A percentile compares a stretch with the other conserved stretches of the same genome.
phyloP scores from a whole-genome alignment of 1,140 invertebrate species.

The Lordiphosa mommai region DNA sequence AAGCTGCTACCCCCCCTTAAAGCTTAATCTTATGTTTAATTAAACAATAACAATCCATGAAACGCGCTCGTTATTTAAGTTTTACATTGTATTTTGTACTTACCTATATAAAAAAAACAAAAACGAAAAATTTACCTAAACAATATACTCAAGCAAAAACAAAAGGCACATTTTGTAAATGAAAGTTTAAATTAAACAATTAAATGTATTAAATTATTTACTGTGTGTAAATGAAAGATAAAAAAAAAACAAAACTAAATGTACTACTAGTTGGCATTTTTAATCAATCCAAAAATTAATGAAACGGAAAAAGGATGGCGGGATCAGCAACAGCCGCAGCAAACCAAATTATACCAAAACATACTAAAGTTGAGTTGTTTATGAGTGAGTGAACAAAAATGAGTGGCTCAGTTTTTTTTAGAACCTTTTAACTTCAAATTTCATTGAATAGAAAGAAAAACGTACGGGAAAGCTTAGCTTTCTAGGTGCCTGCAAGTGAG shows the following conservation, averaged over 20 bases:
- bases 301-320: slow-evolving; percentile 17
- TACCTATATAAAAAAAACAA: slow-evolving; percentile 39
- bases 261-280: slow-evolving; percentile 25
- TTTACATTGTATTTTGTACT: slow-evolving; percentile 70
- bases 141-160: slow-evolving; percentile 41
- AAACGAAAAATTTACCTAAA: slow-evolving; percentile 21
- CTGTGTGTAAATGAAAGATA: slow-evolving; percentile 44
- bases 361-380: background rate
- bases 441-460: too few relatives aligned
- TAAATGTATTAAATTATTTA: slow-evolving; percentile 64
- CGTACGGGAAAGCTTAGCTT: too few relatives aligned
- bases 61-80: slow-evolving; percentile 68
- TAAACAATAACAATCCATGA: slow-evolving; percentile 38
- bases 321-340: background rate
- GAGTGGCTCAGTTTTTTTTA: too few relatives aligned
- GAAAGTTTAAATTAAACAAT: slow-evolving; percentile 24
- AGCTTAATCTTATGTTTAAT: background rate
- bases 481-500: too few relatives aligned
- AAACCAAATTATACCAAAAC: slow-evolving; percentile 2
- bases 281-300: slow-evolving; percentile 45
- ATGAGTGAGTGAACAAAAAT: background rate
- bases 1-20: slow-evolving; percentile 37
- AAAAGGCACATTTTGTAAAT: slow-evolving; percentile 49
- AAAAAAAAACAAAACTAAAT: slow-evolving; percentile 1
- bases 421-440: too few relatives aligned